Evolutionary conservation across 92 coral and sea anemone species (phyloP).

Genomic region (Muricea muricata): DNA sequence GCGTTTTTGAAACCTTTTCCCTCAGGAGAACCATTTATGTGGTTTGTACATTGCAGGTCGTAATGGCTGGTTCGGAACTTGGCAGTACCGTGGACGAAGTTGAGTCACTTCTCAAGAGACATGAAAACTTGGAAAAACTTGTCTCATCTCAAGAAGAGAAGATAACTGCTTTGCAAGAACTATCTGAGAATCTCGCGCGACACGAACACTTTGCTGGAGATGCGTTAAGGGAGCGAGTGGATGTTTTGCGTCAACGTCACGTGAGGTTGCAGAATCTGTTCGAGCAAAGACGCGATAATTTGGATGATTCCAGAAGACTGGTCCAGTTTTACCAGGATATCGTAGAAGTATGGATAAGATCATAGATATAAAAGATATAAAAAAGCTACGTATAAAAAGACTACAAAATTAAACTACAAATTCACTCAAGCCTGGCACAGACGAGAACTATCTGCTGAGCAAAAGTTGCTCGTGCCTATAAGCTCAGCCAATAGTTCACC

Average conservation of each 20-base stretch:
- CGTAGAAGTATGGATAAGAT: conserved; percentile 78
- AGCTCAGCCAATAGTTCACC: too few species aligned
- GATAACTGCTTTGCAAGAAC: conserved; percentile 64
- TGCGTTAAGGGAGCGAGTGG: conserved; percentile 70
- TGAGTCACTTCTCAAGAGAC: conserved; percentile 82
- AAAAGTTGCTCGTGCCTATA: too few species aligned
- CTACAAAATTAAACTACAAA: too few species aligned
- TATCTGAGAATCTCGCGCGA: conserved; percentile 74
- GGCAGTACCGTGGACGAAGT: conserved; percentile 96
- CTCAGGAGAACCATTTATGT: background rate
- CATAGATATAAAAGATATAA: too few species aligned
- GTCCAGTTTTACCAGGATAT: conserved; percentile 95
- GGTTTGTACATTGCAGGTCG: conserved; percentile 60
- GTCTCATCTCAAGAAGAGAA: conserved; percentile 81
- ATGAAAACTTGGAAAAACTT: conserved; percentile 88
- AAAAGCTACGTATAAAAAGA: too few species aligned
- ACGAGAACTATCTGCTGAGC: too few species aligned
- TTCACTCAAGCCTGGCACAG: too few species aligned
- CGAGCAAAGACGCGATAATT: conserved; percentile 71
- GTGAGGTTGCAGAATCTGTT: conserved; percentile 75
- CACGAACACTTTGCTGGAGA: conserved; percentile 73
- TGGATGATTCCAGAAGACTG: conserved; percentile 85
- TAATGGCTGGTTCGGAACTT: conserved; percentile 87
- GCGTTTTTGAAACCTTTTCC: too few species aligned
- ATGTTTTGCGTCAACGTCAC: conserved; percentile 75